Evolutionary conservation across 2,113 vertebrate species (phyloP).

Genomic region (Acanthisitta chloris): DNA sequence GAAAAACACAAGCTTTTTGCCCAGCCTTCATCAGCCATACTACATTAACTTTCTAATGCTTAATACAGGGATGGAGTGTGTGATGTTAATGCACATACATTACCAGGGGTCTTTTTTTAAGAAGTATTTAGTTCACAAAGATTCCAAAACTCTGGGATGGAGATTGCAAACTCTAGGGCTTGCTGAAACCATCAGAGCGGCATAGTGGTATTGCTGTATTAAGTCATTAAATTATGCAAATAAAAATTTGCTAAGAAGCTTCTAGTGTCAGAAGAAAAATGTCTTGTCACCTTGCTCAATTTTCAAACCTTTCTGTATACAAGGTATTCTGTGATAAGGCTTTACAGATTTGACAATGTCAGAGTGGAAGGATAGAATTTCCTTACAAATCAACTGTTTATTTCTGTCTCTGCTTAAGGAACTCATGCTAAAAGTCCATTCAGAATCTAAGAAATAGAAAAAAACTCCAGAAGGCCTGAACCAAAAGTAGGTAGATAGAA

Average conservation of each 20-base stretch:
- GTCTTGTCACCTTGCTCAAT: neutral
- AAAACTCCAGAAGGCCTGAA: neutral
- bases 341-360: neutral
- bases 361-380: neutral
- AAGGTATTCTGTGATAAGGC: neutral
- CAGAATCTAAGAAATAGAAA: neutral
- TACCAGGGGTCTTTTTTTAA: neutral
- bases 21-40: neutral
- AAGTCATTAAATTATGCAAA: neutral
- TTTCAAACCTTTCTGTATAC: neutral
- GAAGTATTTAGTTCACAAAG: neutral
- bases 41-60: neutral
- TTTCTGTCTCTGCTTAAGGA: neutral
- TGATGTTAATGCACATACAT: neutral
- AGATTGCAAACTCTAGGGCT: neutral
- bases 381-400: neutral
- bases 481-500: neutral
- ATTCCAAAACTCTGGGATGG: neutral
- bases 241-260: neutral
- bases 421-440: neutral
- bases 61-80: accelerated
- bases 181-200: neutral
- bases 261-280: neutral
- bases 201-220: neutral
- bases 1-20: neutral